Evolutionary conservation across 2,797 vertebrate genomes (phyloP), one percentile per base, ranked within the genome.

Genomic region (Chelidonichthys spinosus): DNA sequence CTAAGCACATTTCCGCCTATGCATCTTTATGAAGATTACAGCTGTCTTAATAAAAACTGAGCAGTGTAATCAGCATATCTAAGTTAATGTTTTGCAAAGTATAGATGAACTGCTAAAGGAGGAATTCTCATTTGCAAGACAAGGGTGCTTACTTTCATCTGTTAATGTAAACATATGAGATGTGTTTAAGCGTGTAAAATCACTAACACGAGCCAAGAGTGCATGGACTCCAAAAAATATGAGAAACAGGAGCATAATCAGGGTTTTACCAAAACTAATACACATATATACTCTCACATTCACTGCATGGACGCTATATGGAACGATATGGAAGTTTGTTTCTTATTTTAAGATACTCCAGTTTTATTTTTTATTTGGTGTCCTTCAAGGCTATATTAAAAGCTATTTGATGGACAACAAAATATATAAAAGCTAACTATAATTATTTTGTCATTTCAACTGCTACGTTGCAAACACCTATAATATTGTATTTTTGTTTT

Each of bases 1-100:
- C 70, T 79, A 78, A 85, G 91, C 87, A 90, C 78, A 82, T 92
- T 87, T 85, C 60, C 53, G 68, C 47, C 66, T 15, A 63, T 69
- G 73, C 33, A 81, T 88, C 74, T 84, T 74, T 78, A 81, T 88
- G 85, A 33, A 82, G 68, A 88, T 86, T 77, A 76, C n/a, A 76
- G 63, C 59, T 46, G 50, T 83, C 66, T 78, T 75, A 79, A 85
- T 85, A 83, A 78, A 84, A 83, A 77, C 72, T 61, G 71, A 63
- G 10, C n/a, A 44, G 54, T 35, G 78, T 66, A 69, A 81, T 82
- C 80, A 78, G 64, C 63, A 69, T 74, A 66, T 67, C 43, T 6
- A 58, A 75, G 59, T 72, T 70, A 36, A 71, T 67, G 75, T 68
- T 71, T 67, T 65, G 33, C 66, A 59, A 76, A 59, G 39, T 70